Evolutionary conservation across 2,113 vertebrate species (phyloP).

Genomic region (Cettia cetti): DNA sequence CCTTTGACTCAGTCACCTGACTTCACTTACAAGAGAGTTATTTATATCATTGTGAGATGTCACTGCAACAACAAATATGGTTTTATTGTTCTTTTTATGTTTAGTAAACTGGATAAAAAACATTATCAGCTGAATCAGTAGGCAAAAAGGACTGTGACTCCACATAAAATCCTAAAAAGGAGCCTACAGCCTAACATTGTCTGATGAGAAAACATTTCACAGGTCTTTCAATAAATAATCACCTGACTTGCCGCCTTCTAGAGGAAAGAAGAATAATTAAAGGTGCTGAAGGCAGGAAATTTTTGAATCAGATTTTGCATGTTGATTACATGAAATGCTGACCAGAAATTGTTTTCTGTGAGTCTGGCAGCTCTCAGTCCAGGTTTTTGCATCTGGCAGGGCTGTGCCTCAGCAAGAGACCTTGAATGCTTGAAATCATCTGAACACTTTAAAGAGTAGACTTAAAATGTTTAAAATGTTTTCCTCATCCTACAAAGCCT

Average conservation of each 20-base stretch:
- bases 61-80: not conserved
- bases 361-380: not conserved
- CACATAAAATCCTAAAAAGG: not conserved
- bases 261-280: not conserved
- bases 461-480: not conserved
- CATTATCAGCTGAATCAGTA: not conserved
- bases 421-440: not conserved
- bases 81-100: not conserved
- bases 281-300: not conserved
- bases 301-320: not conserved
- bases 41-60: not conserved
- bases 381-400: not conserved
- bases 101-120: not conserved
- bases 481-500: not conserved
- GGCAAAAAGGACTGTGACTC: not conserved
- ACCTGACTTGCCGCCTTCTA: not conserved
- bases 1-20: not conserved
- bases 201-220: not conserved
- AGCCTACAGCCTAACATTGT: not conserved
- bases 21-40: not conserved
- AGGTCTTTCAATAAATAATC: not conserved
- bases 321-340: not conserved
- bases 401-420: not conserved
- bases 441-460: not conserved
- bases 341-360: not conserved